These are phyloP conservation scores for Hiodon tergisus DNA, from an alignment of 2,113 vertebrate genomes.

Conservation along the genomic window DNA sequence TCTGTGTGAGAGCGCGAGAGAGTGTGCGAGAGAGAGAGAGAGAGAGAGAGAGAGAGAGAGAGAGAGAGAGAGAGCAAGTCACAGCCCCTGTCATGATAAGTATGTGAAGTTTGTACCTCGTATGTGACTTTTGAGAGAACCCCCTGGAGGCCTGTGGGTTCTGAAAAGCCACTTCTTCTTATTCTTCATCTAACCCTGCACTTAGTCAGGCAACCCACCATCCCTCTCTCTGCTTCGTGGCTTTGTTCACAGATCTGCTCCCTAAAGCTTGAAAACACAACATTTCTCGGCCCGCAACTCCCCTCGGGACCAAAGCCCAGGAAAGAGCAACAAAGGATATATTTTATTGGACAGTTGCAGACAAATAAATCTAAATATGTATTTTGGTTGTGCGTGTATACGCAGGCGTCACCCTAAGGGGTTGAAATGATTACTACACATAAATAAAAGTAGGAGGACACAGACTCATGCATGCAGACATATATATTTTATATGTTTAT, in stretches of 20 bases:
- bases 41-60: conserved; percentile 22
- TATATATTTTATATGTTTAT: conserved; percentile 39
- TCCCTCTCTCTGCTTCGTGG: conserved; percentile 51
- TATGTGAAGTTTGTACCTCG: conserved; percentile 53
- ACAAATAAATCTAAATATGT: conserved; percentile 76
- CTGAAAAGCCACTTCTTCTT: conserved; percentile 55
- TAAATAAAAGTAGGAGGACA: conserved; percentile 62
- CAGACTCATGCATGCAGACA: conserved; percentile 54
- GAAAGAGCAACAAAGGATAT: conserved; percentile 61
- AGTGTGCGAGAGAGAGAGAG: not conserved
- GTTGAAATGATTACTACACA: conserved; percentile 61
- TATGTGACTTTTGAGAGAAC: conserved; percentile 46
- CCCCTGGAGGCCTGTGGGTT: conserved; percentile 55
- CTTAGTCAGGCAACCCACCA: conserved; percentile 49
- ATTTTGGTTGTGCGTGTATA: conserved; percentile 63
- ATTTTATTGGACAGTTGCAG: conserved; percentile 70
- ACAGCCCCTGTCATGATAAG: conserved; percentile 47
- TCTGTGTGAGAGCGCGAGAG: not conserved
- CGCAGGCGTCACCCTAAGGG: conserved; percentile 52
- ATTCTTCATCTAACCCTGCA: conserved; percentile 54
- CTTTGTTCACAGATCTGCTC: conserved; percentile 63
- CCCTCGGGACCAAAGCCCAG: conserved; percentile 60
- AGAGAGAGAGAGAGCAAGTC: conserved; percentile 26
- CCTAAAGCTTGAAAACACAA: conserved; percentile 65
- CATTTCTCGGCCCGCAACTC: conserved; percentile 66